Base-by-base conservation (phyloP, 1,140 invertebrate genomes). In the Pogonomyrmex barbatus region DNA sequence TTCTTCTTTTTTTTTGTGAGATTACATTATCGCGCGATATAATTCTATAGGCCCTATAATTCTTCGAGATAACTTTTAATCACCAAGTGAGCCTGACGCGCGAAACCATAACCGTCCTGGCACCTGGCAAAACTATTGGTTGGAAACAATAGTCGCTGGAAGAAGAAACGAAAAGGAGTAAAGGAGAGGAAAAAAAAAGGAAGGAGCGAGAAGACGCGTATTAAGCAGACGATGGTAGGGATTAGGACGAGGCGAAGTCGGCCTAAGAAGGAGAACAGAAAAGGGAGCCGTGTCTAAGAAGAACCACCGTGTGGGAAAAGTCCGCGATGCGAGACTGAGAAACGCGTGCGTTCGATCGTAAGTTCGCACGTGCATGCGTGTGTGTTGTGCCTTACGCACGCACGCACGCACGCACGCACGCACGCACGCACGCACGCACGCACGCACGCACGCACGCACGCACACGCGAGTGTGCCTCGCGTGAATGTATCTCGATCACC, bases 261-360 rank as follows among this genome's bases (percentile, higher is more conserved):
- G 50, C 88, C 88, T 84, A 89, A 89, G 88, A 81, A 87, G 36
- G 77, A 91, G 78, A 76, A 68, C 92, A 76, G 97, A 96, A 94
- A 94, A 96, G 47, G 85, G 85, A 85, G 82, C 79, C 77, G 62
- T 70, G 88, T 91, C 89, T 89, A 90, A 86, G 90, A 90, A 86
- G 90, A 89, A 88, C 90, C 91, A 90, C 91, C 91, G 92, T 94
- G 94, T 95, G 94, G 94, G 94, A 94, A 95, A 94, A 88, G 87
- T 90, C 94, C 70, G 87, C 91, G 93, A 94, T 94, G 94, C 94
- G 94, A 95, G 94, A 95, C 94, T 95, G 94, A 95, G 94, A 95
- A 95, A 94, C 91, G 91, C 90, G 90, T 93, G 91, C 81, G 90
- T 92, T 94, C 92, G 91, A 94, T 94, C 90, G 88, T 91, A 89